Evolutionary conservation across 2,113 vertebrate species (phyloP).

Genomic region (Coreoperca whiteheadi): DNA sequence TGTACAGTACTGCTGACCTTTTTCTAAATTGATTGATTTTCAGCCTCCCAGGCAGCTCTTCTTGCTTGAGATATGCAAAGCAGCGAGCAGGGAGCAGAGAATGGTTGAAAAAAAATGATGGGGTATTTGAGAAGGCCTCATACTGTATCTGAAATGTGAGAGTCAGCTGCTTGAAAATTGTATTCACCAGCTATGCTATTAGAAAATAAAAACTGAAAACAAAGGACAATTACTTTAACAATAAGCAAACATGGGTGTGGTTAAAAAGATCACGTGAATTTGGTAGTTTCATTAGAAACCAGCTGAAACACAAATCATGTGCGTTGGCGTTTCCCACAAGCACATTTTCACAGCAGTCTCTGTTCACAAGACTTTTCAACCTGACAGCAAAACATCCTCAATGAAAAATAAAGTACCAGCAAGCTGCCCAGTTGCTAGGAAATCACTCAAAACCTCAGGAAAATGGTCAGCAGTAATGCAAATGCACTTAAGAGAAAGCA

Average conservation of each 20-base stretch:
- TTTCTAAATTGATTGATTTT: background rate
- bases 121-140: background rate
- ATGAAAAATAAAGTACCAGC: background rate
- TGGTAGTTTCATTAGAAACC: background rate
- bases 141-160: background rate
- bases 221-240: background rate
- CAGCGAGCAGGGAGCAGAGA: background rate
- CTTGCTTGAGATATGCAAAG: background rate
- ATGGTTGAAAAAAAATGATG: background rate
- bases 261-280: background rate
- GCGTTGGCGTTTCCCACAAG: background rate
- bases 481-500: constrained; percentile 21
- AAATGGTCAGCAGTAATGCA: constrained; percentile 26
- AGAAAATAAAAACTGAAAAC: background rate
- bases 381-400: background rate
- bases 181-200: background rate
- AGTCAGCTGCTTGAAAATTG: background rate
- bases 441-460: background rate
- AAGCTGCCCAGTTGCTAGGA: background rate
- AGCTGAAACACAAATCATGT: background rate
- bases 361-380: background rate
- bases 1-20: constrained; percentile 16
- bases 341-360: background rate
- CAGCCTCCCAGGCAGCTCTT: background rate
- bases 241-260: background rate